phyloP scores from a whole-genome alignment of 2,888 invertebrate genomes.

The Hypomecis punctinalis region DNA sequence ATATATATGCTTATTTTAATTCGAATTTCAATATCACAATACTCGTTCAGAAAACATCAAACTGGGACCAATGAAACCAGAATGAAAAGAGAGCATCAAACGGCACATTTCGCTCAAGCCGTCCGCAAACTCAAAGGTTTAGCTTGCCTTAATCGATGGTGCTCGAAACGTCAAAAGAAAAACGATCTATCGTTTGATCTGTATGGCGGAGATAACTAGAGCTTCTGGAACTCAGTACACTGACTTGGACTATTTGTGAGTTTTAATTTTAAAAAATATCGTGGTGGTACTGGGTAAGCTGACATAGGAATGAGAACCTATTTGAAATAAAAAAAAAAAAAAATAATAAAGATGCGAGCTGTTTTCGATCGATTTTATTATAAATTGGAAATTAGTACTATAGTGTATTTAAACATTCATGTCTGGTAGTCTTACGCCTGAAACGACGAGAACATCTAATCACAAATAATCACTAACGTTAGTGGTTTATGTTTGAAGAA shows the following conservation, averaged over 20 bases:
- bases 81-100: slow-evolving; percentile 34
- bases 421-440: no score
- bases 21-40: neutral
- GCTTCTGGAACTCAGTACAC: slow-evolving; percentile 47
- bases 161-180: slow-evolving; percentile 66
- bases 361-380: no score
- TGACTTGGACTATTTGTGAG: slow-evolving; percentile 4
- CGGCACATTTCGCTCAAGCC: slow-evolving; percentile 13
- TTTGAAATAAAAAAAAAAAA: no score
- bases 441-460: no score
- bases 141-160: slow-evolving; percentile 57
- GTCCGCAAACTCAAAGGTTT: slow-evolving; percentile 40
- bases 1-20: neutral
- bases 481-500: no score
- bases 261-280: no score
- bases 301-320: no score
- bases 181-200: slow-evolving; percentile 75
- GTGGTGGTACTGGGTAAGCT: no score
- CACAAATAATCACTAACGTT: no score
- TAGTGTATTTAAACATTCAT: no score
- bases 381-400: no score
- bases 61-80: slow-evolving; percentile 22
- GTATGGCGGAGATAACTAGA: slow-evolving; percentile 69
- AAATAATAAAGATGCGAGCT: no score
- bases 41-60: slow-evolving; percentile 11